Conservation (phyloP, 2,113 vertebrate species). For the Gasterosteus aculeatus region DNA sequence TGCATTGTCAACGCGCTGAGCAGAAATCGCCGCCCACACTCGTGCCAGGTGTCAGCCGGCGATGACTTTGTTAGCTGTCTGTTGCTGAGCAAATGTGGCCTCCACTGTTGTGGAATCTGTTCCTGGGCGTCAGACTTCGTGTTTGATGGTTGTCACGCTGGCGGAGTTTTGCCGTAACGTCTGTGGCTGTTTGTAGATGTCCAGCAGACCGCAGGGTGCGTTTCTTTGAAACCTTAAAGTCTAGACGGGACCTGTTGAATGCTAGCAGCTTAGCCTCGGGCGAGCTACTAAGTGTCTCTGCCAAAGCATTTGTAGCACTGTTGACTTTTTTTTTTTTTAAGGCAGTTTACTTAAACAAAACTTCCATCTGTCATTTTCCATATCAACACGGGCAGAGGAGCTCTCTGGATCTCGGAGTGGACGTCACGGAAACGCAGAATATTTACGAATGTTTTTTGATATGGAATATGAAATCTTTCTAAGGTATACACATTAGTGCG, state of each 20-base stretch:
- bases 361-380: background rate
- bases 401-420: background rate
- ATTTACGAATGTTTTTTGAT: background rate
- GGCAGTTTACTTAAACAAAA: background rate
- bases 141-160: background rate
- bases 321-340: background rate
- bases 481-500: background rate
- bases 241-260: too few species aligned
- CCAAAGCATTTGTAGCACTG: background rate
- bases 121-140: background rate
- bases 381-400: background rate
- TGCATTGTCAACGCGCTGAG: slow-evolving; percentile 6
- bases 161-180: background rate
- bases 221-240: too few species aligned
- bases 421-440: background rate
- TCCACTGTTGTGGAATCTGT: background rate
- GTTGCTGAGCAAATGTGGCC: background rate
- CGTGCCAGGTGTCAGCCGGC: slow-evolving; percentile 10
- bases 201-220: background rate
- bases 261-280: background rate
- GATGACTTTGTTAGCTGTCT: background rate
- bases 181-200: background rate
- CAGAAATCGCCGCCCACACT: slow-evolving; percentile 22
- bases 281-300: too few species aligned
- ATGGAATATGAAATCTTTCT: background rate